These are phyloP conservation scores for Gibbula magus DNA, from an alignment of 2,888 invertebrate species.

Conservation along the genomic window DNA sequence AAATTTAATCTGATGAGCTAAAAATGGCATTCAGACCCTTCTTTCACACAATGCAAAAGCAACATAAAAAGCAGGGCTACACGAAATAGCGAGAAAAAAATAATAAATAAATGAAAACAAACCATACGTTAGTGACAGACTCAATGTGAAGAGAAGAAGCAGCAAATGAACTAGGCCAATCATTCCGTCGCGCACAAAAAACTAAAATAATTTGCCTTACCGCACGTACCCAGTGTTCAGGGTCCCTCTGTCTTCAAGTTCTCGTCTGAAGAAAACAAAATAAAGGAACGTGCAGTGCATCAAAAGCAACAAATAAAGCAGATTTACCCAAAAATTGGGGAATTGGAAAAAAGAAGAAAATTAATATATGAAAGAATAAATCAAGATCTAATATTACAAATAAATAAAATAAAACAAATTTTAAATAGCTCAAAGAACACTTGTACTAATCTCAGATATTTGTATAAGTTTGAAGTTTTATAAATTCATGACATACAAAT, in stretches of 20 bases:
- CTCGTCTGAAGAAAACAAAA: conserved; percentile 55
- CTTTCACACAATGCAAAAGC: too few species aligned
- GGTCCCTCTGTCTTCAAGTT: conserved; percentile 60
- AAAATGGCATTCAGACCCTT: not conserved
- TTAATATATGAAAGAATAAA: too few species aligned
- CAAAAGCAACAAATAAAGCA: conserved; percentile 7
- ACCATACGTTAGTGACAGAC: not conserved
- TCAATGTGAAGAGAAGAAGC: not conserved
- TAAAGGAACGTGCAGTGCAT: not conserved
- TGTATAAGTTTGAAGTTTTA: too few species aligned
- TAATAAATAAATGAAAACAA: conserved; percentile 15
- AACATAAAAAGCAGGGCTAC: not conserved
- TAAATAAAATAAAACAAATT: too few species aligned
- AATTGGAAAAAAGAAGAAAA: too few species aligned
- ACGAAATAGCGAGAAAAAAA: not conserved
- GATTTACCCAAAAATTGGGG: too few species aligned
- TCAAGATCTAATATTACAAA: too few species aligned
- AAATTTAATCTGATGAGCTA: too few species aligned
- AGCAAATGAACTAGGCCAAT: not conserved
- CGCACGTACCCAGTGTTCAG: conserved; percentile 60
- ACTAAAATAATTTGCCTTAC: conserved; percentile 34
- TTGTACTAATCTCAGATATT: too few species aligned
- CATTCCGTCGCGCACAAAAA: not conserved
- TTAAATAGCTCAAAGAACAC: too few species aligned
- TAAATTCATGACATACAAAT: too few species aligned